Conservation (phyloP, 2,113 vertebrate species). For the Pagrus major region DNA sequence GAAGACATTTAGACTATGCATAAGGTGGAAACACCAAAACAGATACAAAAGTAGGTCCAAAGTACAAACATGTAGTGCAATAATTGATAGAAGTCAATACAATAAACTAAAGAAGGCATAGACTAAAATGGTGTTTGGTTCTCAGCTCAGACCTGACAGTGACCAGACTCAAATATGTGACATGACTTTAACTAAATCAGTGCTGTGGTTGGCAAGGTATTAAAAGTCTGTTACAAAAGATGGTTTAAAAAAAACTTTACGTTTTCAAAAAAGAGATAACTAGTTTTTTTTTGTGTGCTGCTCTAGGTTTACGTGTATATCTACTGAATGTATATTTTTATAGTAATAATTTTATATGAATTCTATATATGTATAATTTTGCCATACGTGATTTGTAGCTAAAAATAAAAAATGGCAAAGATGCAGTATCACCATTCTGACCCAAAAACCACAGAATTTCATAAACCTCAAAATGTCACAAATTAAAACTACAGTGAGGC, state of each 20-base stretch:
- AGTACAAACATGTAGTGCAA: not conserved
- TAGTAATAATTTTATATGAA: too few species aligned
- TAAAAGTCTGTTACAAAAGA: not conserved
- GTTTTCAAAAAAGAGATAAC: not conserved
- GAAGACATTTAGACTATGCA: not conserved
- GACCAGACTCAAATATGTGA: not conserved
- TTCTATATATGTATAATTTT: too few species aligned
- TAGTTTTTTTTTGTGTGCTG: not conserved
- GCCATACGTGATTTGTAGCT: not conserved
- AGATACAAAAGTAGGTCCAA: not conserved
- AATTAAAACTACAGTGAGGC: not conserved
- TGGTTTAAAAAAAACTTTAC: not conserved
- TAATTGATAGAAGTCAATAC: not conserved
- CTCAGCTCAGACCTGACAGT: not conserved
- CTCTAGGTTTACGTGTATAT: not conserved
- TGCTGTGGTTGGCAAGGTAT: not conserved
- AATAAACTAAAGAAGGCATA: not conserved
- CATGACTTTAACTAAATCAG: not conserved
- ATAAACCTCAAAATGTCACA: not conserved
- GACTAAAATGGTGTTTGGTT: not conserved
- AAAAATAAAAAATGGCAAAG: too few species aligned
- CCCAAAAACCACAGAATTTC: too few species aligned
- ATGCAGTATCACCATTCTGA: too few species aligned
- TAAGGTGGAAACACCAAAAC: not conserved
- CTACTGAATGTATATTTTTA: not conserved